Conservation (phyloP, 2,888 invertebrate species). For the Cacoxenus indagator region DNA sequence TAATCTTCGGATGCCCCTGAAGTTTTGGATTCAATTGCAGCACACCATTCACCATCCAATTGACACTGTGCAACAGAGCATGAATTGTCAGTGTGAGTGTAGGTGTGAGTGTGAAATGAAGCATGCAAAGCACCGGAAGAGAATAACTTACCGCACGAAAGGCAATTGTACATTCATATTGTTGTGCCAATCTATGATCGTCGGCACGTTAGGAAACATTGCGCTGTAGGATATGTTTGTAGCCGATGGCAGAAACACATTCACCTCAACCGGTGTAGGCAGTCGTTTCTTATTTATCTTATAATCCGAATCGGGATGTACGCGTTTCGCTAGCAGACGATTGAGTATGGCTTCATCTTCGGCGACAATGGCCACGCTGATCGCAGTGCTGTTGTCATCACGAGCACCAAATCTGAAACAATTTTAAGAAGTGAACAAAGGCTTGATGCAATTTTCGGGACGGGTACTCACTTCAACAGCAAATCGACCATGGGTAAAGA, state of each 20-base stretch:
- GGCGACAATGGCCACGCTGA: constrained; percentile 81
- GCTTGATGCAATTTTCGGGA: neutral
- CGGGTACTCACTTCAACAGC: constrained; percentile 59
- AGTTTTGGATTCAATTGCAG: constrained; percentile 87
- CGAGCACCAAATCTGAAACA: constrained; percentile 78
- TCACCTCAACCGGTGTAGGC: constrained; percentile 72
- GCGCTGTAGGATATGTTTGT: constrained; percentile 82
- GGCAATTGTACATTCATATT: constrained; percentile 78
- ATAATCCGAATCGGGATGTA: constrained; percentile 91
- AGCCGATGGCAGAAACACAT: constrained; percentile 72
- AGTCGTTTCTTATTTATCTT: constrained; percentile 92
- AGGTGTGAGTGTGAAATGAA: too few relatives aligned
- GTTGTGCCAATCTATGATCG: constrained; percentile 94
- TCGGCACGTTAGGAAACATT: constrained; percentile 85
- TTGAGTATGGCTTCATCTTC: constrained; percentile 83
- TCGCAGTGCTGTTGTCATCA: constrained; percentile 88
- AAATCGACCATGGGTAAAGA: constrained; percentile 69
- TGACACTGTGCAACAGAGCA: constrained; percentile 71
- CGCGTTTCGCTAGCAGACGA: constrained; percentile 87
- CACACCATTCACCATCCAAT: constrained; percentile 89
- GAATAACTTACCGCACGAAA: constrained; percentile 74
- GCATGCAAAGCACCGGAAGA: too few relatives aligned
- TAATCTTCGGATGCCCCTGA: constrained; percentile 77
- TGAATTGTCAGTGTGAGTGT: neutral
- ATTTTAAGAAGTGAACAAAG: neutral